Evolutionary conservation across 2,113 vertebrate genomes (phyloP).

Genomic region (Solea solea): DNA sequence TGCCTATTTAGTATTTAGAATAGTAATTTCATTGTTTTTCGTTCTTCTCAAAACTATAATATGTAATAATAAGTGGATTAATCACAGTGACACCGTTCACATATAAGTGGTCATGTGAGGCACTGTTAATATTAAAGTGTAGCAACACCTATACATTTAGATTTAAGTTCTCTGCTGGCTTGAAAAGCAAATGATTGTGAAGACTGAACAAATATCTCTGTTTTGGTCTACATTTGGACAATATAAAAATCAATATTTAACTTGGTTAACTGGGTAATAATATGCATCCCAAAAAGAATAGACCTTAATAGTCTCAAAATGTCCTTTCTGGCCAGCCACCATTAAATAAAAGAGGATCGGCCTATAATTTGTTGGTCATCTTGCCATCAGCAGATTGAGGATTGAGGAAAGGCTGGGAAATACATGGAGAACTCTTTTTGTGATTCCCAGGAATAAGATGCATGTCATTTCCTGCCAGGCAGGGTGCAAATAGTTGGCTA

Average conservation of each 20-base stretch:
- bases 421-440: slow-evolving; percentile 65
- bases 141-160: too few species aligned
- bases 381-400: slow-evolving; percentile 63
- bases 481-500: slow-evolving; percentile 62
- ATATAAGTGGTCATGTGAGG: neutral
- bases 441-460: slow-evolving; percentile 74
- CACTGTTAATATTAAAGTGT: neutral
- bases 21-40: too few species aligned
- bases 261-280: too few species aligned
- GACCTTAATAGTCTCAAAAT: slow-evolving; percentile 33
- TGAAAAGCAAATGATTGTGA: neutral
- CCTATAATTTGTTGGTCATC: slow-evolving; percentile 72
- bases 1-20: too few species aligned
- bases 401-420: slow-evolving; percentile 63
- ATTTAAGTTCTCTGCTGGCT: too few species aligned
- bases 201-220: neutral
- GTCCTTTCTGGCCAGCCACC: slow-evolving; percentile 41
- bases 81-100: too few species aligned
- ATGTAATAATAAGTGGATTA: neutral
- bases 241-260: too few species aligned
- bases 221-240: slow-evolving; percentile 32
- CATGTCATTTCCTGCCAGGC: slow-evolving; percentile 76
- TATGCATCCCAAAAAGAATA: slow-evolving; percentile 22
- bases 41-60: too few species aligned
- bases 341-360: slow-evolving; percentile 46